These are phyloP conservation scores for Apodemia hepburni DNA, from an alignment of 2,888 invertebrate species.

Conservation along the genomic window DNA sequence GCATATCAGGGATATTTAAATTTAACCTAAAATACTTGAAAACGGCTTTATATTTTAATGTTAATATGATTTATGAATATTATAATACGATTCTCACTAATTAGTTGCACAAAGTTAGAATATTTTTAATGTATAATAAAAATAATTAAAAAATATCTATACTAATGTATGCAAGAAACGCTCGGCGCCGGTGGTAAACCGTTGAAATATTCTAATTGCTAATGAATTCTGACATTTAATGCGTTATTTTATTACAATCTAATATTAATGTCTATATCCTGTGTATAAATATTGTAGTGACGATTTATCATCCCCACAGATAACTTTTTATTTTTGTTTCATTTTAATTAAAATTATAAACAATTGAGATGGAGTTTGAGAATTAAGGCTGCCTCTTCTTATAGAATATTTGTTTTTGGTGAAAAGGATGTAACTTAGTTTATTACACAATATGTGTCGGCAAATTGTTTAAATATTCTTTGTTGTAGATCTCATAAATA, in stretches of 20 bases:
- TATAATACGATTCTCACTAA: constrained; percentile 14
- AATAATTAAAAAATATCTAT: background rate
- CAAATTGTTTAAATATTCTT: no score
- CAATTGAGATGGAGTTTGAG: no score
- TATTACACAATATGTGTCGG: no score
- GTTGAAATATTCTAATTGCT: constrained; percentile 5
- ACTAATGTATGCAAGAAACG: background rate
- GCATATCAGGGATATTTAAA: constrained; percentile 2
- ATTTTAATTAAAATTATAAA: no score
- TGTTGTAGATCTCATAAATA: no score
- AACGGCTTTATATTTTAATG: background rate
- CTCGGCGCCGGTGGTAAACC: background rate
- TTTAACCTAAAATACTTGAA: constrained; percentile 1
- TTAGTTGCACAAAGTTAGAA: constrained; percentile 13
- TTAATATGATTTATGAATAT: constrained; percentile 17
- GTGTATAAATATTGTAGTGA: constrained; percentile 6
- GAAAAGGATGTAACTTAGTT: no score
- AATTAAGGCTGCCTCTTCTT: no score
- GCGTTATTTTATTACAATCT: constrained; percentile 11
- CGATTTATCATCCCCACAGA: background rate
- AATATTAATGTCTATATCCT: constrained; percentile 5
- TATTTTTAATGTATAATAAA: background rate
- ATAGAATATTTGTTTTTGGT: no score
- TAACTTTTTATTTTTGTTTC: no score
- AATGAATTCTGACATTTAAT: constrained; percentile 13